Conservation (phyloP, 92 coral and sea anemone species). For the Umimayanthus kanabou region DNA sequence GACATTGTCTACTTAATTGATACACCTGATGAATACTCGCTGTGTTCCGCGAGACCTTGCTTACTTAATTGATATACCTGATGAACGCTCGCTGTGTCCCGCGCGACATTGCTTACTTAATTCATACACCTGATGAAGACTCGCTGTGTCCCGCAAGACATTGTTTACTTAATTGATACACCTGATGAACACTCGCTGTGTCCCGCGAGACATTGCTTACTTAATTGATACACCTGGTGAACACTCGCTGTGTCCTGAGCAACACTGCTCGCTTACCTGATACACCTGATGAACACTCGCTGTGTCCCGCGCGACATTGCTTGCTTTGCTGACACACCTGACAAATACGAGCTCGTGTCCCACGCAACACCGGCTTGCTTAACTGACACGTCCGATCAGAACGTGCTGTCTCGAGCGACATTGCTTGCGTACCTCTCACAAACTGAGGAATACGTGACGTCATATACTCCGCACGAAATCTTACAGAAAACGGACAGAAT, state of each 20-base stretch:
- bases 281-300: no score
- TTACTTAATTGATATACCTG: background rate
- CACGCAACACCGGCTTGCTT: no score
- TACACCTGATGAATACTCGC: background rate
- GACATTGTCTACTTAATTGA: background rate
- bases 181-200: background rate
- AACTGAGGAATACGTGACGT: background rate
- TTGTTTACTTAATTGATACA: no score
- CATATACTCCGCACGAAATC: background rate
- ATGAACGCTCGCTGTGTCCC: background rate
- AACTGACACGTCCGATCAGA: no score
- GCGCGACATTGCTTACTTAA: background rate
- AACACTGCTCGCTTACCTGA: no score
- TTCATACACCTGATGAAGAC: background rate
- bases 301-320: no score
- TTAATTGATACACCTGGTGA: background rate
- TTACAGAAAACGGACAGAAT: background rate
- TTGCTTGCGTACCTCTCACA: background rate
- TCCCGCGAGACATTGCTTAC: background rate
- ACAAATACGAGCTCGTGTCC: no score
- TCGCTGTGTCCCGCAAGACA: background rate
- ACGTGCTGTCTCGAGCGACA: background rate
- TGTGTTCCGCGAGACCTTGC: background rate
- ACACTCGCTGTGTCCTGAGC: background rate
- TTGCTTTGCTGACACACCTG: no score